These are phyloP conservation scores for Apamea sordens DNA, from an alignment of 2,888 invertebrate species.

Conservation along the genomic window DNA sequence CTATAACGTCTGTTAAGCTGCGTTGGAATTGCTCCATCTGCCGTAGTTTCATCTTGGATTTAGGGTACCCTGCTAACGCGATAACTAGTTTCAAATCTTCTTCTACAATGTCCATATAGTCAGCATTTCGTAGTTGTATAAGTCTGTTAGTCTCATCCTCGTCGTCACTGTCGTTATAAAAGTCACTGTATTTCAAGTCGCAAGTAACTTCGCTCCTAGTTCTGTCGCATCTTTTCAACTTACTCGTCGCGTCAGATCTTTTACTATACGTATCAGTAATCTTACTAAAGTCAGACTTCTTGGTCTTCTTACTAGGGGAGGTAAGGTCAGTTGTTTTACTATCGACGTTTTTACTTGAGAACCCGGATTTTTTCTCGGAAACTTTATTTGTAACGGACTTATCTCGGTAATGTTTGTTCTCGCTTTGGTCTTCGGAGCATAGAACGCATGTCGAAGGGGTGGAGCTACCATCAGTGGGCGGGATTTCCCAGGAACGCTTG, in stretches of 20 bases:
- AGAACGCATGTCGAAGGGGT: conserved; percentile 85
- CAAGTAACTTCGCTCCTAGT: conserved; percentile 75
- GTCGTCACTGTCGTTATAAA: conserved; percentile 80
- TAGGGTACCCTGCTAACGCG: conserved; percentile 83
- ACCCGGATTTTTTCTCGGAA: conserved; percentile 61
- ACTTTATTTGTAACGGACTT: conserved; percentile 73
- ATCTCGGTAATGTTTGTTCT: conserved; percentile 66
- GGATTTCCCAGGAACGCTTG: conserved; percentile 73
- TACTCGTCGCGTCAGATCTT: conserved; percentile 76
- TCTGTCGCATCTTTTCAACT: conserved; percentile 65
- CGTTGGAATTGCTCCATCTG: conserved; percentile 83
- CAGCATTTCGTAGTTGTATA: conserved; percentile 80
- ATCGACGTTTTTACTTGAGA: conserved; percentile 67
- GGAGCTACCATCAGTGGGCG: conserved; percentile 76
- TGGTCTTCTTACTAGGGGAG: conserved; percentile 70
- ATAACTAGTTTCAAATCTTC: conserved; percentile 82
- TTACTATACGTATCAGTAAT: conserved; percentile 70
- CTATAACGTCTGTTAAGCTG: conserved; percentile 80
- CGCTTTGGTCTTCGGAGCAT: conserved; percentile 78
- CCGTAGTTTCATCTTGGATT: conserved; percentile 81
- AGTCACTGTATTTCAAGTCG: conserved; percentile 80
- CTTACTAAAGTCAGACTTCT: conserved; percentile 75
- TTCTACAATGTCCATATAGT: conserved; percentile 84
- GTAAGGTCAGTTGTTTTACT: conserved; percentile 70
- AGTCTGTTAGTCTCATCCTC: conserved; percentile 84